Evolutionary conservation across 2,113 vertebrate genomes (phyloP).

Genomic region (Puma concolor): DNA sequence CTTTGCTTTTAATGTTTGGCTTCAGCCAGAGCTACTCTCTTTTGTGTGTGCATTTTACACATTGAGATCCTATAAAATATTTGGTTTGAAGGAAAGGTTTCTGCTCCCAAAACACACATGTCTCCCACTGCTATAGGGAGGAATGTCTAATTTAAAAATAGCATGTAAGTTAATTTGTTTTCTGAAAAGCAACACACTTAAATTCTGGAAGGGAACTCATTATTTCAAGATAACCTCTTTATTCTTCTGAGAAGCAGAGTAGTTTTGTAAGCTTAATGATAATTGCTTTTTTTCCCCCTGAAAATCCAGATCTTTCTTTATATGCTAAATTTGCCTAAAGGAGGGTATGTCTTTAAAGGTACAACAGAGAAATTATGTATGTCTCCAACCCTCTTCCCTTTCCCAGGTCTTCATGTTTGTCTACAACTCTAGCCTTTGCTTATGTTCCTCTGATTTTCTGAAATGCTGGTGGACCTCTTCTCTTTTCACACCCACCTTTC

Average conservation of each 20-base stretch:
- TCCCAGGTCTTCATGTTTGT: not conserved
- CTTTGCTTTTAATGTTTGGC: not conserved
- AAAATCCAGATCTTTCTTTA: not conserved
- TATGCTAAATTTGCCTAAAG: not conserved
- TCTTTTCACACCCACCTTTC: not conserved
- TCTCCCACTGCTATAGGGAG: not conserved
- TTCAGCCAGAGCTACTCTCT: not conserved
- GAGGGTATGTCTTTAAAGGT: not conserved
- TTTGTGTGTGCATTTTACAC: not conserved
- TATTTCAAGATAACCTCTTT: constrained; percentile 25
- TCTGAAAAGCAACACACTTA: constrained; percentile 7
- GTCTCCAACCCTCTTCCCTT: not conserved
- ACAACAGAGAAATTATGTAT: not conserved
- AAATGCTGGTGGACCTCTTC: not conserved
- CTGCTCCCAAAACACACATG: not conserved
- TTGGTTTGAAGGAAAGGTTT: not conserved
- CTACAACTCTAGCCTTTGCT: not conserved
- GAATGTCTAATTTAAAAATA: not conserved
- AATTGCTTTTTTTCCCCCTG: not conserved
- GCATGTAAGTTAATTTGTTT: not conserved
- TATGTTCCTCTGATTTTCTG: not conserved
- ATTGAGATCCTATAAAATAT: not conserved
- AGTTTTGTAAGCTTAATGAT: constrained; percentile 14
- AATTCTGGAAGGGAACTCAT: not conserved
- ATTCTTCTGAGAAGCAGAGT: constrained; percentile 40